Conservation (phyloP, 2,888 invertebrate species). For the Eristalinus aeneus region DNA sequence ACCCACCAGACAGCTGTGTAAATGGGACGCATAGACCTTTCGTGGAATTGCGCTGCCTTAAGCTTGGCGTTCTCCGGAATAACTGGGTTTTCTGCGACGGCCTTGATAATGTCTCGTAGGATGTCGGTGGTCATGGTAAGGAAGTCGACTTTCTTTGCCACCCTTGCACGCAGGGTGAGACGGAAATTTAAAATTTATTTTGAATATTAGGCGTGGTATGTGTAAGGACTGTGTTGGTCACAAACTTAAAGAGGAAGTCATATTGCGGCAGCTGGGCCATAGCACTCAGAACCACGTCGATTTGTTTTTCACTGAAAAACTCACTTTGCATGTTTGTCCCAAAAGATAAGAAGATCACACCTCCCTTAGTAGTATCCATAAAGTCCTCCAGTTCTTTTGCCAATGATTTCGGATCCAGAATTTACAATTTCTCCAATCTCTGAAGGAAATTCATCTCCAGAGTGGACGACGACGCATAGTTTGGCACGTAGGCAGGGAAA, state of each 20-base stretch:
- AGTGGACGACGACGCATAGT: slow-evolving; percentile 65
- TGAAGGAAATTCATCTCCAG: slow-evolving; percentile 73
- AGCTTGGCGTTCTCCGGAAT: slow-evolving; percentile 75
- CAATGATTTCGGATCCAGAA: slow-evolving; percentile 73
- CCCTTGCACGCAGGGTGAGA: slow-evolving; percentile 55
- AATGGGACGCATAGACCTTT: slow-evolving; percentile 82
- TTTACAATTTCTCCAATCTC: slow-evolving; percentile 79
- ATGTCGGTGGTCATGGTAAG: slow-evolving; percentile 61
- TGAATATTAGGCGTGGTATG: no score
- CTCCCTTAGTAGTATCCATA: slow-evolving; percentile 74
- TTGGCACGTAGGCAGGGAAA: slow-evolving; percentile 74
- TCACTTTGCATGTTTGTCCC: slow-evolving; percentile 75
- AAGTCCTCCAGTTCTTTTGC: slow-evolving; percentile 74
- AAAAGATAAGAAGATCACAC: slow-evolving; percentile 77
- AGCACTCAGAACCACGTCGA: slow-evolving; percentile 49
- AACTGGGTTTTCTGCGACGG: slow-evolving; percentile 60
- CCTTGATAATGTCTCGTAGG: slow-evolving; percentile 55
- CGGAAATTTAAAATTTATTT: slow-evolving; percentile 66
- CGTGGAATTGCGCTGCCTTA: slow-evolving; percentile 80
- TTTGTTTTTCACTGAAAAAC: slow-evolving; percentile 58
- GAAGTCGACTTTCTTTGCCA: slow-evolving; percentile 70
- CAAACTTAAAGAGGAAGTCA: slow-evolving; percentile 79
- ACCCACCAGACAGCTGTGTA: slow-evolving; percentile 84
- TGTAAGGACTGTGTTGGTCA: slow-evolving; percentile 73
- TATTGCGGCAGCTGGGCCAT: slow-evolving; percentile 75